Percentiles rank a stretch among this genome's conserved stretches.
phyloP scores from a whole-genome alignment of 2,113 vertebrate species.

The Rattus rattus region DNA sequence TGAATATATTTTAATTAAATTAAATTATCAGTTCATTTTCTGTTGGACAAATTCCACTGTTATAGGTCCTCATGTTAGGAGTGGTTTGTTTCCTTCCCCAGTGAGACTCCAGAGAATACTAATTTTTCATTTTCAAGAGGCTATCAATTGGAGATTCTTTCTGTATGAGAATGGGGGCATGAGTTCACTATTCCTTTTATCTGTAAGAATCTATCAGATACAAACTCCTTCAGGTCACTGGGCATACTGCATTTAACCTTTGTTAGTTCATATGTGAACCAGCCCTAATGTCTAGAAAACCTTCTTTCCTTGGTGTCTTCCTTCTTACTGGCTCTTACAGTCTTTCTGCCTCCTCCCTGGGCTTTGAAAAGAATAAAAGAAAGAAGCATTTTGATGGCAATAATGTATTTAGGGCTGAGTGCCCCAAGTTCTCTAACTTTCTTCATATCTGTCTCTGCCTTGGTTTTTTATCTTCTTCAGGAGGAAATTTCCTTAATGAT shows the following conservation, averaged over 20 bases:
- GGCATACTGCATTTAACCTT: background rate
- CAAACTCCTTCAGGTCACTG: background rate
- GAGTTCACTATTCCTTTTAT: background rate
- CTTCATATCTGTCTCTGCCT: background rate
- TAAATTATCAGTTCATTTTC: background rate
- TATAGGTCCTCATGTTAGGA: background rate
- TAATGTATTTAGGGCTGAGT: background rate
- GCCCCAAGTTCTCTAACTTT: too few species aligned
- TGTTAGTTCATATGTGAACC: background rate
- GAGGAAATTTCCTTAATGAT: background rate
- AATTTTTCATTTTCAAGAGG: background rate
- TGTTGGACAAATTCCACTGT: background rate
- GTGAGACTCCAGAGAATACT: background rate
- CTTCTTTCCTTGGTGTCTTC: background rate
- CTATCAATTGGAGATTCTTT: background rate
- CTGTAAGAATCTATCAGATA: background rate
- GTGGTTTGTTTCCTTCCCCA: background rate
- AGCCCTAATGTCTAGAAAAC: background rate
- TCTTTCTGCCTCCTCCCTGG: background rate
- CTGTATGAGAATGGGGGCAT: background rate
- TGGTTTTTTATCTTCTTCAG: background rate
- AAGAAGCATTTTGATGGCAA: background rate
- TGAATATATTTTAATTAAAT: too few species aligned
- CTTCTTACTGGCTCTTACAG: background rate
- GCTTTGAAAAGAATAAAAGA: background rate